Evolutionary conservation across 1,140 invertebrate genomes (phyloP).

Genomic region (Medauroidea extradentata): DNA sequence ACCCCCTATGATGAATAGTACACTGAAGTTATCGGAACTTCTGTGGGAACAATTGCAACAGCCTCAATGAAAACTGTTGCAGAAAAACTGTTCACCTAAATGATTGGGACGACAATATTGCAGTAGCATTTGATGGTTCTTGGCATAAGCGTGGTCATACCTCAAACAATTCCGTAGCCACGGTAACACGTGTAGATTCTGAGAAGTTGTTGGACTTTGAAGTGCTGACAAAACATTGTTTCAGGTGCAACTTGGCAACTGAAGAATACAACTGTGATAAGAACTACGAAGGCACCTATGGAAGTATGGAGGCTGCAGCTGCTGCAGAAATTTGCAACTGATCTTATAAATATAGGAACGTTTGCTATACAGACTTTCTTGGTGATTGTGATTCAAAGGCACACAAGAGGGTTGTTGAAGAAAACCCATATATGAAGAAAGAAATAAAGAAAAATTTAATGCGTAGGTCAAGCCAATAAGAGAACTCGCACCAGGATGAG

Average conservation of each 20-base stretch:
- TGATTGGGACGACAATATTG: conserved; percentile 5
- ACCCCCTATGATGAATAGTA: background rate
- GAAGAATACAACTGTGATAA: too few species aligned
- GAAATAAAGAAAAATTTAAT: conserved; percentile 19
- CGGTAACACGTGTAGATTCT: conserved; percentile 8
- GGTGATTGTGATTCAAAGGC: background rate
- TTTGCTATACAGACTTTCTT: background rate
- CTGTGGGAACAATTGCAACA: conserved; percentile 7
- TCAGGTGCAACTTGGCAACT: too few species aligned
- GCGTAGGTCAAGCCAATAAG: conserved; percentile 18
- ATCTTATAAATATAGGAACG: background rate
- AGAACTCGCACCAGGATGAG: conserved; percentile 16
- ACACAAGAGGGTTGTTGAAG: background rate
- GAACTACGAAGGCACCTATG: too few species aligned
- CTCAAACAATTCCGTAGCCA: too few species aligned
- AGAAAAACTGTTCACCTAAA: conserved; percentile 1
- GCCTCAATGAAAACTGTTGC: conserved; percentile 11
- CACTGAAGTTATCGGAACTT: background rate
- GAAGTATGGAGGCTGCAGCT: too few species aligned
- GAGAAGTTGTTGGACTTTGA: conserved; percentile 8
- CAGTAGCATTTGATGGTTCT: conserved; percentile 11
- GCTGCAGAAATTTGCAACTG: background rate
- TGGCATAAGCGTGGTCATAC: too few species aligned
- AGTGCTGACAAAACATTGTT: too few species aligned
- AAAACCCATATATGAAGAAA: background rate